Evolutionary conservation across 1,140 invertebrate species (phyloP), one percentile per base, ranked within the genome.

Genomic region (Halictus rubicundus): DNA sequence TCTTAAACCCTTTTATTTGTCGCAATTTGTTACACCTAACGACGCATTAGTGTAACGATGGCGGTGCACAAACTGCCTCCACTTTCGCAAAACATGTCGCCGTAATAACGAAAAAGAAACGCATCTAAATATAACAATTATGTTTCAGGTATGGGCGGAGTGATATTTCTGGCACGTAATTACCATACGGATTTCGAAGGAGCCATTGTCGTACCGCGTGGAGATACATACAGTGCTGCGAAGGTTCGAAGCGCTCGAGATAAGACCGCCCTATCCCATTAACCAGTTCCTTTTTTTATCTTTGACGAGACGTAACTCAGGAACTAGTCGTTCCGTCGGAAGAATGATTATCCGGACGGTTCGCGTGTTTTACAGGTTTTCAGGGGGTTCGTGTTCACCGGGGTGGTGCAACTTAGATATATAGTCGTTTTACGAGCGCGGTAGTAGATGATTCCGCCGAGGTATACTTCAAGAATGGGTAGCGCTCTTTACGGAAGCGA

Each of bases 281-380:
- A 79, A 59, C 80, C 46, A 64, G 68, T 78, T 64, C 60, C 25
- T 80, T 83, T 82, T n/a, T 80, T 87, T 83, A 88, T 88, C 73
- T 80, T 84, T 81, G 80, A 80, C 85, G 78, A 79, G 78, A 74
- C 71, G 76, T 81, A 83, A 23, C 75, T 82, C 65, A 37, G 73
- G 63, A 87, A 76, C 80, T 80, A 80, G 37, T 82, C 63, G 76
- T 88, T 88, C 81, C 73, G 80, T 82, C 66, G 66, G 81, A 75
- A 83, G 68, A 75, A 63, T 79, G 82, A 88, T 88, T 84, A 86
- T 82, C 79, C 77, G 78, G 71, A 77, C 65, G 72, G 76, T 77
- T 89, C 78, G 84, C 78, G 82, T 88, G 87, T 87, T 89, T 87
- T 86, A 85, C 80, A 84, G 81, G 81, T 84, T 86, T 83, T 80